Conservation (phyloP, 2,797 vertebrate genomes). For the Botia almorhae region DNA sequence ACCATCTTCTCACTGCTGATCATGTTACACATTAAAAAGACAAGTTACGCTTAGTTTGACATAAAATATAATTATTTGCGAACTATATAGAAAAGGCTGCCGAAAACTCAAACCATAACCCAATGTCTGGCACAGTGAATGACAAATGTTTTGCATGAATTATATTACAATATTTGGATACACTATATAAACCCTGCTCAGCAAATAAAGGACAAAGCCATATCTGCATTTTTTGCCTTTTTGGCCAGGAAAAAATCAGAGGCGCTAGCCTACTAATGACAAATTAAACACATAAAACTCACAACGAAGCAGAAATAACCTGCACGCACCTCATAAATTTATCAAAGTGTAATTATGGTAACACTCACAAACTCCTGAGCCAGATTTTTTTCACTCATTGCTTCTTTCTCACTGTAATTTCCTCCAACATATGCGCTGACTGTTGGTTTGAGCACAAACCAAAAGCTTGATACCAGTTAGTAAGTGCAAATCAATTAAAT, state of each 20-base stretch:
- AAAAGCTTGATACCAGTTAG: conserved; percentile 66
- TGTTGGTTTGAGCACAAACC: conserved; percentile 63
- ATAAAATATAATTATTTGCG: conserved; percentile 42
- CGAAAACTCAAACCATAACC: conserved; percentile 21
- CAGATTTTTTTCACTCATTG: conserved; percentile 49
- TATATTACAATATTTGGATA: conserved; percentile 34
- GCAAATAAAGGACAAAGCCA: conserved; percentile 36
- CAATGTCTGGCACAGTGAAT: conserved; percentile 6
- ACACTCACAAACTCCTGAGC: conserved; percentile 59
- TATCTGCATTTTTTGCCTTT: conserved; percentile 10
- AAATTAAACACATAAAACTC: conserved; percentile 66
- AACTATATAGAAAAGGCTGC: conserved; percentile 21
- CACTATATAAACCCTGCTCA: conserved; percentile 24
- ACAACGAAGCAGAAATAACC: conserved; percentile 66
- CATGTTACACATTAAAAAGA: conserved; percentile 52
- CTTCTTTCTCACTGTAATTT: conserved; percentile 60
- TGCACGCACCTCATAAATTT: conserved; percentile 74
- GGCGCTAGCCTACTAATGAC: conserved; percentile 63
- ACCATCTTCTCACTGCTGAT: conserved; percentile 42
- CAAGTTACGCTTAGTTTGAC: conserved; percentile 42
- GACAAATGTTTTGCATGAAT: conserved; percentile 32
- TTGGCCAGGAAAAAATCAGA: conserved; percentile 54
- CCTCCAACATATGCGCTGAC: conserved; percentile 57
- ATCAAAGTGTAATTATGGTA: conserved; percentile 73
- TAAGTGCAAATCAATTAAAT: conserved; percentile 71